These are phyloP conservation scores for Drosophila sulfurigaster DNA, from an alignment of 1,140 invertebrate species.

Conservation along the genomic window DNA sequence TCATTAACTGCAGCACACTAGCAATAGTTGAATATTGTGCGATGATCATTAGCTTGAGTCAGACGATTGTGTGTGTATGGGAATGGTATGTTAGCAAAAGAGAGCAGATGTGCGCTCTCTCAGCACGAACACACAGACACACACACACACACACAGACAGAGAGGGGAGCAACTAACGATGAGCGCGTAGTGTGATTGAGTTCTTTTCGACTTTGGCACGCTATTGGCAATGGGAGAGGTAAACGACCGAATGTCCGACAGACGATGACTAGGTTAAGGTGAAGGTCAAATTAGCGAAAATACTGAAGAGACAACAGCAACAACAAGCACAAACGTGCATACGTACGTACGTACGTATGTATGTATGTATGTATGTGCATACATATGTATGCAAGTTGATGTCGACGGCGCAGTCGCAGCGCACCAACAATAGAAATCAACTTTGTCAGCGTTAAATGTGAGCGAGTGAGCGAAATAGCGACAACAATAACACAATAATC, in stretches of 20 bases:
- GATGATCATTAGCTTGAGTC: neutral
- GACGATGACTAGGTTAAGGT: conserved; percentile 85
- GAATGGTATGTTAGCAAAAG: too few relatives aligned
- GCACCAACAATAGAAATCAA: conserved; percentile 78
- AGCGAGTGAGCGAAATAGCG: conserved; percentile 5
- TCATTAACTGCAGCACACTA: neutral
- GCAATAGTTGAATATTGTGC: neutral
- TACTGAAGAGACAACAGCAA: conserved; percentile 62
- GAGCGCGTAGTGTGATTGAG: conserved; percentile 31
- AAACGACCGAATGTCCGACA: conserved; percentile 85
- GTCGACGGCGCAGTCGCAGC: conserved; percentile 65
- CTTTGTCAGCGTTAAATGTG: conserved; percentile 68
- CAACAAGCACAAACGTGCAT: conserved; percentile 16
- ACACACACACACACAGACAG: neutral
- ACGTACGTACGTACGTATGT: too few relatives aligned
- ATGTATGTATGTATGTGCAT: too few relatives aligned
- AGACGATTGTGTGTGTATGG: too few relatives aligned
- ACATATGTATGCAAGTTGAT: neutral
- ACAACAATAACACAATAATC: conserved; percentile 21
- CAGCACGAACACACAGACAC: neutral
- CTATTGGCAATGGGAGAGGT: conserved; percentile 60
- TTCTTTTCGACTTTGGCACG: conserved; percentile 55
- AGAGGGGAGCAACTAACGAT: conserved; percentile 21
- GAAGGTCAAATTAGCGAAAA: conserved; percentile 84
- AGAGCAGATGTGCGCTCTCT: too few relatives aligned